These are phyloP conservation scores for Chinchilla lanigera DNA, from an alignment of 2,113 vertebrate genomes.

Conservation along the genomic window DNA sequence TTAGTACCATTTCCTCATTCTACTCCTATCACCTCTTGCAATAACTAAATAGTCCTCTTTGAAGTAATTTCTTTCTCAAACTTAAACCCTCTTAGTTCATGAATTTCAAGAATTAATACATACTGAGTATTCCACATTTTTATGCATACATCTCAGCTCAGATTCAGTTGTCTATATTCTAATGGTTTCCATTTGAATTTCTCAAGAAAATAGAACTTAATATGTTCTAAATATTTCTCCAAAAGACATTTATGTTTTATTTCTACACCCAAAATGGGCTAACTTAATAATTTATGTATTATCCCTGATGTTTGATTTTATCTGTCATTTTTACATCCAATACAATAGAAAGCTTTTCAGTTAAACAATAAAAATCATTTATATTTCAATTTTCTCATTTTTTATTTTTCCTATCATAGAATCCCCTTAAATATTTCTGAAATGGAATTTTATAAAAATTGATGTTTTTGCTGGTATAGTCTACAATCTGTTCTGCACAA, in stretches of 20 bases:
- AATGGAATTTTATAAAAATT: neutral
- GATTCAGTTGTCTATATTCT: neutral
- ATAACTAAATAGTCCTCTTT: neutral
- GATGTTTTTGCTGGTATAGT: neutral
- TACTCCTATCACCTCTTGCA: neutral
- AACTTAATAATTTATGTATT: neutral
- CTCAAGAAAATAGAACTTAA: slow-evolving; percentile 11
- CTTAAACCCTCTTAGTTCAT: neutral
- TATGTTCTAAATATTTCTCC: neutral
- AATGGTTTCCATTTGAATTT: neutral
- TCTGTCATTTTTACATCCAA: neutral
- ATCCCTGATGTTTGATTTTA: neutral
- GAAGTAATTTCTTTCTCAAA: neutral
- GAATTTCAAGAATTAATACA: neutral
- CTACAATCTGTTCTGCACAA: neutral
- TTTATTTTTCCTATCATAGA: neutral
- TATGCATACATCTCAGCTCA: neutral
- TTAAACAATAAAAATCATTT: neutral
- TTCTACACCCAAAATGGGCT: neutral
- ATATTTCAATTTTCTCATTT: neutral
- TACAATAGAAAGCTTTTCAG: neutral
- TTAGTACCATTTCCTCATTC: neutral
- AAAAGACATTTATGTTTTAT: neutral
- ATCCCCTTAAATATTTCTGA: neutral
- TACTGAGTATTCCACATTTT: neutral